Percentiles rank a stretch among this genome's conserved stretches.
Conservation (phyloP, 2,888 invertebrate species). For the Drosophila imparisetae region DNA sequence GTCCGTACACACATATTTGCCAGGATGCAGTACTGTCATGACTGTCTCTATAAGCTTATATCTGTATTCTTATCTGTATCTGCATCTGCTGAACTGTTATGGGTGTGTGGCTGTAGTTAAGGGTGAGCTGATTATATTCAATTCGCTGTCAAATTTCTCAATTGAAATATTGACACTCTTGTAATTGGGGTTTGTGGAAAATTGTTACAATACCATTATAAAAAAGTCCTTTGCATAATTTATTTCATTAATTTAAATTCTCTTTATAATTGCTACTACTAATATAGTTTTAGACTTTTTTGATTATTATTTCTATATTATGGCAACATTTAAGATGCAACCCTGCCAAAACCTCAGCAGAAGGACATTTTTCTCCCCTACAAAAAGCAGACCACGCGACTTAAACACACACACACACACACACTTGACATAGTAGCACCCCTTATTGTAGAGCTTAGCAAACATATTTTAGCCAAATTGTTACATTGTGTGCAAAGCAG, state of each 20-base stretch:
- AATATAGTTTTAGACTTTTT: background rate
- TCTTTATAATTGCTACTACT: background rate
- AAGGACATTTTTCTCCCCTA: constrained; percentile 4
- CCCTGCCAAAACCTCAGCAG: background rate
- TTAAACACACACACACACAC: background rate
- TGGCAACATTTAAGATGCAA: background rate
- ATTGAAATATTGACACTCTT: constrained; percentile 9
- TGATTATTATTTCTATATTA: background rate
- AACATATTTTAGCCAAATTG: constrained; percentile 66
- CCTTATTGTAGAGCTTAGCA: constrained; percentile 29
- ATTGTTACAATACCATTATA: background rate
- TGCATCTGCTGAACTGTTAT: constrained; percentile 3
- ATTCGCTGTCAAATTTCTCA: constrained; percentile 20
- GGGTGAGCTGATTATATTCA: constrained; percentile 10
- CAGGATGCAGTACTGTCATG: constrained; percentile 16
- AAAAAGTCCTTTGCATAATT: background rate
- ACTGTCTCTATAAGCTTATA: background rate
- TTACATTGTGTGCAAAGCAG: constrained; percentile 37
- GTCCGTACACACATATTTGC: constrained; percentile 49
- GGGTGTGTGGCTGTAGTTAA: background rate
- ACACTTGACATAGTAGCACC: background rate
- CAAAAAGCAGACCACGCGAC: constrained; percentile 37
- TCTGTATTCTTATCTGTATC: constrained; percentile 12
- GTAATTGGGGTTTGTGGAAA: background rate
- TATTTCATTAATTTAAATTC: background rate